These are phyloP conservation scores for Chesias legatella DNA, from an alignment of 2,888 invertebrate species.

Conservation along the genomic window DNA sequence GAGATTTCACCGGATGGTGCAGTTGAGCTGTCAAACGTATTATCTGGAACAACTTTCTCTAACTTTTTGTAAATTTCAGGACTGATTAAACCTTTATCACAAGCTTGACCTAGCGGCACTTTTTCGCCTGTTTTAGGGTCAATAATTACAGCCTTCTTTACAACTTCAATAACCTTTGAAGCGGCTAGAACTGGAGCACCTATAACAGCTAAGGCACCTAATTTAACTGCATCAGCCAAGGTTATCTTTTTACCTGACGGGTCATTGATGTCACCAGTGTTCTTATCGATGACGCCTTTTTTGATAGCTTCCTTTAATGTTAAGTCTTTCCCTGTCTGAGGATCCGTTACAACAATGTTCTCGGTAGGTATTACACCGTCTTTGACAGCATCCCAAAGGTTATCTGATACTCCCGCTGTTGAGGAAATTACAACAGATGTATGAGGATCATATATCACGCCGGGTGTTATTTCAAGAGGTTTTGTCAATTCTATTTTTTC, in stretches of 20 bases:
- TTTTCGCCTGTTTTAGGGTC: slow-evolving; percentile 88
- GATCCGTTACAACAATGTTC: slow-evolving; percentile 85
- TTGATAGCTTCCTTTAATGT: slow-evolving; percentile 88
- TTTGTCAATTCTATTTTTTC: slow-evolving; percentile 12
- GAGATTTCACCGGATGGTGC: slow-evolving; percentile 17
- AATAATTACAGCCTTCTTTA: slow-evolving; percentile 80
- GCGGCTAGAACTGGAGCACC: slow-evolving; percentile 88
- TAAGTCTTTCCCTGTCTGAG: slow-evolving; percentile 84
- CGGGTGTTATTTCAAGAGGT: slow-evolving; percentile 83
- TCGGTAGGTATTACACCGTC: slow-evolving; percentile 86
- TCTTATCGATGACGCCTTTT: slow-evolving; percentile 86
- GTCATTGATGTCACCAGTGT: slow-evolving; percentile 84
- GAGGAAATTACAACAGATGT: slow-evolving; percentile 84
- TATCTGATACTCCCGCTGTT: slow-evolving; percentile 82
- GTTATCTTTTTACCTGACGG: slow-evolving; percentile 84
- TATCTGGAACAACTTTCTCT: slow-evolving; percentile 32
- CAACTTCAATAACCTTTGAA: slow-evolving; percentile 83
- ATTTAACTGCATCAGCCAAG: slow-evolving; percentile 86
- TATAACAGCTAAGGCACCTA: slow-evolving; percentile 86
- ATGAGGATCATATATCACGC: slow-evolving; percentile 87
- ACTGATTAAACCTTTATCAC: slow-evolving; percentile 84
- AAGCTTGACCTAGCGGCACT: slow-evolving; percentile 86
- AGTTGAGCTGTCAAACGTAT: slow-evolving; percentile 21
- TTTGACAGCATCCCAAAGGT: slow-evolving; percentile 86
- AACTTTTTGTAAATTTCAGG: slow-evolving; percentile 51